Conservation (phyloP, 1,140 invertebrate genomes). For the Drosophila nikananu region DNA sequence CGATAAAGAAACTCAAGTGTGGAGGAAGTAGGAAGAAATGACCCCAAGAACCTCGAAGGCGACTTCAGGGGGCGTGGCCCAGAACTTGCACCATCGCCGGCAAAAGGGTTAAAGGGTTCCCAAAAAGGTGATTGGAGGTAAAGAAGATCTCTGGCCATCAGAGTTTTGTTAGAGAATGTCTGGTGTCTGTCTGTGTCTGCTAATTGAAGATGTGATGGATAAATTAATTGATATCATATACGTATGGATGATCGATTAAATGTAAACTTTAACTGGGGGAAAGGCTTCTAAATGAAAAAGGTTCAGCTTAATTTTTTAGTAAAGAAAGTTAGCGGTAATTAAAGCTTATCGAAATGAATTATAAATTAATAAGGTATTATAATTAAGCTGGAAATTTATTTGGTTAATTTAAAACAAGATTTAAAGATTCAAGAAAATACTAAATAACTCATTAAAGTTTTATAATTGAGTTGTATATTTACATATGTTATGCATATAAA, state of each 20-base stretch:
- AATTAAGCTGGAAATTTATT: background rate
- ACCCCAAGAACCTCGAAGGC: conserved; percentile 47
- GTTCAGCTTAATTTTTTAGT: background rate
- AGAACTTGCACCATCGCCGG: conserved; percentile 56
- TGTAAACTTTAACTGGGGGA: background rate
- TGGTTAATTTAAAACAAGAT: background rate
- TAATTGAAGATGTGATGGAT: conserved; percentile 58
- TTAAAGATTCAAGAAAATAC: background rate
- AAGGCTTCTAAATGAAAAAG: background rate
- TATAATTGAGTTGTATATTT: too few species aligned
- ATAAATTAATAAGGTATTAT: background rate
- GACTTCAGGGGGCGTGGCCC: conserved; percentile 54
- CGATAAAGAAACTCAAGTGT: conserved; percentile 48
- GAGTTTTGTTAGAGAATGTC: conserved; percentile 7
- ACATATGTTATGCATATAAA: too few species aligned
- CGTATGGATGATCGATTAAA: conserved; percentile 35
- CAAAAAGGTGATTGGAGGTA: conserved; percentile 9
- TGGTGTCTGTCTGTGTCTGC: conserved; percentile 5
- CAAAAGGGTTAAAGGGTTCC: conserved; percentile 55
- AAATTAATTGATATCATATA: conserved; percentile 47
- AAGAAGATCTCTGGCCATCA: conserved; percentile 29
- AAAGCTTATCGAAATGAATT: conserved; percentile 1
- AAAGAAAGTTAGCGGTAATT: background rate
- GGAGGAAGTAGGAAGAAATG: conserved; percentile 43
- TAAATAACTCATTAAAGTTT: too few species aligned